A percentile compares a stretch with the other conserved stretches of the same genome.
Conservation (phyloP, 2,888 invertebrate genomes). For the Pherbina coryleti region DNA sequence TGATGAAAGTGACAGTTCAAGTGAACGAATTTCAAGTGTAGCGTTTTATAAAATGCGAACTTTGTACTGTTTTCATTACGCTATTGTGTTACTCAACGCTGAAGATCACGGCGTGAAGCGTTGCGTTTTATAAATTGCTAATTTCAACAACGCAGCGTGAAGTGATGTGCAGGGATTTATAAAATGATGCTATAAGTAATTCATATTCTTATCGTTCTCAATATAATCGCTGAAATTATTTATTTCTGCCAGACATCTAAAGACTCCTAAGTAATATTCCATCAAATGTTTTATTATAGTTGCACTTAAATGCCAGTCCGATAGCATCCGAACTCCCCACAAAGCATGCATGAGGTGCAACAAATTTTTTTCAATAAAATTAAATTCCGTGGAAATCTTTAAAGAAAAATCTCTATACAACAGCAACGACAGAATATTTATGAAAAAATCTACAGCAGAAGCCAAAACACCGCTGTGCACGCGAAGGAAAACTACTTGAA, state of each 20-base stretch:
- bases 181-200: too few relatives aligned
- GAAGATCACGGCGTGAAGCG: too few relatives aligned
- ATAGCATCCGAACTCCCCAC: conserved; percentile 19
- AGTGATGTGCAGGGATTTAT: too few relatives aligned
- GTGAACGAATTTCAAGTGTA: too few relatives aligned
- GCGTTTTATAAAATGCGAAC: too few relatives aligned
- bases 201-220: too few relatives aligned
- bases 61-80: too few relatives aligned
- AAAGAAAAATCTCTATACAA: conserved; percentile 15
- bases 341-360: conserved; percentile 12
- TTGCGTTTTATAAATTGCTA: too few relatives aligned
- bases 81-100: too few relatives aligned
- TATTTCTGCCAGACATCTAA: neutral
- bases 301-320: neutral
- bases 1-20: too few relatives aligned
- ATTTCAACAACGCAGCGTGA: too few relatives aligned
- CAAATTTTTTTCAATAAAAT: conserved; percentile 38
- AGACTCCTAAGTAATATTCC: neutral
- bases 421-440: neutral
- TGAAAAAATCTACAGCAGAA: neutral
- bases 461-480: conserved; percentile 26
- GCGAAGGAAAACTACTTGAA: conserved; percentile 37
- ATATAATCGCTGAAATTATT: too few relatives aligned
- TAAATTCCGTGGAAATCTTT: conserved; percentile 34
- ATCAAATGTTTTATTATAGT: neutral